Conservation (phyloP, 1,140 invertebrate genomes). For the Calephelis virginiensis region DNA sequence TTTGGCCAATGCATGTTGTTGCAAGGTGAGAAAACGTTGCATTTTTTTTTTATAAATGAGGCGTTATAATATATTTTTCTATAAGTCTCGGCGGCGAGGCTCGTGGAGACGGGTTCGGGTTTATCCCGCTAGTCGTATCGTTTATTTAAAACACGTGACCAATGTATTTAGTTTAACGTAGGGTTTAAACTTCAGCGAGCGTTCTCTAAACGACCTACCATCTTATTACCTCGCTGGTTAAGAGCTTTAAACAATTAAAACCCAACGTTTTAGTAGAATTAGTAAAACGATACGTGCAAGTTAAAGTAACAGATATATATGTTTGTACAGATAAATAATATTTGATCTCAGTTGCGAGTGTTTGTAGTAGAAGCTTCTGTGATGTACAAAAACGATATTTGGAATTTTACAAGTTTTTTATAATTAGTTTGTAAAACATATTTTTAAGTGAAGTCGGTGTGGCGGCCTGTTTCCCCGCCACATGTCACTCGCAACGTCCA, state of each 20-base stretch:
- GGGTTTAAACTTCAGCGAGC: constrained; percentile 43
- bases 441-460: constrained; percentile 71
- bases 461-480: constrained; percentile 36
- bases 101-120: constrained; percentile 45
- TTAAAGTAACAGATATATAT: constrained; percentile 62
- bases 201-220: constrained; percentile 26
- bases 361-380: constrained; percentile 61
- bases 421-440: constrained; percentile 76
- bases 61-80: constrained; percentile 62
- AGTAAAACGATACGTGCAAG: constrained; percentile 64
- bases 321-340: constrained; percentile 65
- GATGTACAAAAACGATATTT: constrained; percentile 76
- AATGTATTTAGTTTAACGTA: constrained; percentile 67
- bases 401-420: constrained; percentile 76
- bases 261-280: constrained; percentile 60
- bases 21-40: constrained; percentile 50
- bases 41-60: constrained; percentile 62
- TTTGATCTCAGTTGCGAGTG: constrained; percentile 74
- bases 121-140: constrained; percentile 61
- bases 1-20: constrained; percentile 33
- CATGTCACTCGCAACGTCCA: constrained; percentile 55
- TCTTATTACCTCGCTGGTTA: constrained; percentile 41
- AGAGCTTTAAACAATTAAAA: constrained; percentile 68
- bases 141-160: constrained; percentile 71
- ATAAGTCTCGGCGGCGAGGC: constrained; percentile 41